These are phyloP conservation scores for Dendrolimus pini DNA, from an alignment of 2,888 invertebrate species.

Conservation along the genomic window DNA sequence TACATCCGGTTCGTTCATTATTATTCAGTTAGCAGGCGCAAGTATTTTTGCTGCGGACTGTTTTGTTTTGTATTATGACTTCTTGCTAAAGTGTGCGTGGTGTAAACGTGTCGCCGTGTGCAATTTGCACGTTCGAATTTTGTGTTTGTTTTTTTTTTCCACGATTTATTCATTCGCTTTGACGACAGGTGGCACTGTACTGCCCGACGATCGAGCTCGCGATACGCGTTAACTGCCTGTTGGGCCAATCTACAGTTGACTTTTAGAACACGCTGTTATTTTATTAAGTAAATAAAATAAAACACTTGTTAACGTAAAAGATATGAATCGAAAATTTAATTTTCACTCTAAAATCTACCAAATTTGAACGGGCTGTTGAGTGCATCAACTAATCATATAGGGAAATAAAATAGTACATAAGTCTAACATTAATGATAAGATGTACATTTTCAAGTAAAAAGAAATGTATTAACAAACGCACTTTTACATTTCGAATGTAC, in stretches of 20 bases:
- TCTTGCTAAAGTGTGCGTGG: slow-evolving; percentile 16
- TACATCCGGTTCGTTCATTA: slow-evolving; percentile 27
- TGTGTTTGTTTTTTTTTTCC: slow-evolving; percentile 23
- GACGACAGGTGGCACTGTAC: slow-evolving; percentile 64
- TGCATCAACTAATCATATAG: neutral
- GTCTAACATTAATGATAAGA: too few species aligned
- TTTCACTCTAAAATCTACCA: neutral
- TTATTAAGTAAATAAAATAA: neutral
- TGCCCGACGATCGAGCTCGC: slow-evolving; percentile 40
- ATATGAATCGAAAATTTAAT: neutral
- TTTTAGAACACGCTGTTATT: slow-evolving; percentile 10
- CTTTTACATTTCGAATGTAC: too few species aligned
- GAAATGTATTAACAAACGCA: too few species aligned
- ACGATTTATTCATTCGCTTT: slow-evolving; percentile 51
- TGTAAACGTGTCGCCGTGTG: slow-evolving; percentile 16
- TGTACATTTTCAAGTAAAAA: too few species aligned
- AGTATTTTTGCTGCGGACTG: slow-evolving; percentile 40
- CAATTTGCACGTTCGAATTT: slow-evolving; percentile 25
- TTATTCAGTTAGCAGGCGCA: slow-evolving; percentile 44
- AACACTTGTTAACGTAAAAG: too few species aligned
- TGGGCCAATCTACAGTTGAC: slow-evolving; percentile 56
- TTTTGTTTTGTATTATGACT: slow-evolving; percentile 29
- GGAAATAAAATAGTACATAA: neutral
- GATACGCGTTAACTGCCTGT: slow-evolving; percentile 57
- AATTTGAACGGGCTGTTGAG: neutral